Evolutionary conservation across 2,113 vertebrate species (phyloP).

Genomic region (Candoia aspera): DNA sequence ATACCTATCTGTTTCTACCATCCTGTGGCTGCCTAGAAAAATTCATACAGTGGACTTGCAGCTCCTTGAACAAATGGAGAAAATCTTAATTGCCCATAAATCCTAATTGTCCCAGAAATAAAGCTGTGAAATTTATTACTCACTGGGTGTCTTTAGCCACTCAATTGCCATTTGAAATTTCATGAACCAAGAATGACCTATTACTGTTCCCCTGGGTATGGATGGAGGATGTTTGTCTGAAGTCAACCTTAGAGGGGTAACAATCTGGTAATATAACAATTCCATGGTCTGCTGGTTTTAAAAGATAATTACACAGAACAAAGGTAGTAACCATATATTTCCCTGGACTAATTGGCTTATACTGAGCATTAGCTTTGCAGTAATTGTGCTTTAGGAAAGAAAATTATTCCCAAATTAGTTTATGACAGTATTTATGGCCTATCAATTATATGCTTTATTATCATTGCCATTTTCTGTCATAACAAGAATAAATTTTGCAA

Average conservation of each 20-base stretch:
- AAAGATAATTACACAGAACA: background rate
- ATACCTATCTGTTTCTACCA: background rate
- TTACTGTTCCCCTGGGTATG: background rate
- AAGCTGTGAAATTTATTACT: background rate
- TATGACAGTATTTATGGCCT: constrained; percentile 15
- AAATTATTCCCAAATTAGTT: constrained; percentile 21
- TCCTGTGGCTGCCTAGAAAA: background rate
- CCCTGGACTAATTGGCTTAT: constrained; percentile 15
- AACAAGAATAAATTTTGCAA: constrained; percentile 2
- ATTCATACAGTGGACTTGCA: background rate
- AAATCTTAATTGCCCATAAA: background rate
- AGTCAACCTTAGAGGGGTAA: constrained; percentile 5
- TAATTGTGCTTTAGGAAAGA: constrained; percentile 19
- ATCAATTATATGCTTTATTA: background rate
- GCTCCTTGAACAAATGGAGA: background rate
- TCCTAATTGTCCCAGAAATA: background rate
- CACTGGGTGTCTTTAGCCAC: background rate
- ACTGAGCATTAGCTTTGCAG: constrained; percentile 10
- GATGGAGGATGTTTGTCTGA: background rate
- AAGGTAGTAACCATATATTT: constrained; percentile 20
- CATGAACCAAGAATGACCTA: background rate
- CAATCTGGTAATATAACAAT: background rate
- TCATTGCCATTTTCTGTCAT: background rate
- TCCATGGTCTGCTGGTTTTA: background rate
- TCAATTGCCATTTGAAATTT: background rate